Percentiles rank a stretch among this genome's conserved stretches.
Evolutionary conservation across 2,113 vertebrate species (phyloP).

Genomic region (Plecotus auritus): DNA sequence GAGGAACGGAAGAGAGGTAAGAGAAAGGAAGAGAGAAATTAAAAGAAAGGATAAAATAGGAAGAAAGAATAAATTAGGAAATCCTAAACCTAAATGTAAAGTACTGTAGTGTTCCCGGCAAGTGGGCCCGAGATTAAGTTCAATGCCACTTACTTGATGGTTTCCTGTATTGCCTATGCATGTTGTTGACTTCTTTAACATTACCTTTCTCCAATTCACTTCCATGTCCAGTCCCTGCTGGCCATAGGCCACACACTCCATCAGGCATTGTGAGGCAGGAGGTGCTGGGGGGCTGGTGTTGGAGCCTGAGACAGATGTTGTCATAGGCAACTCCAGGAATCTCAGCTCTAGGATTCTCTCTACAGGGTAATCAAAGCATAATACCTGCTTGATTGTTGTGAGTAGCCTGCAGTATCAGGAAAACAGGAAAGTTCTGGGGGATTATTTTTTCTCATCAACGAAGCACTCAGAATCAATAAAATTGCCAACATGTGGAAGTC

Average conservation of each 20-base stretch:
- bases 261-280: background rate
- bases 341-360: background rate
- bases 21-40: background rate
- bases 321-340: background rate
- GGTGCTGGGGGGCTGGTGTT: background rate
- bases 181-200: background rate
- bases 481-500: background rate
- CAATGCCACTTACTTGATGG: too few species aligned
- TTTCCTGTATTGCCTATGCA: background rate
- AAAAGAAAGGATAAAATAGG: background rate
- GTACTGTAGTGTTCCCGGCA: background rate
- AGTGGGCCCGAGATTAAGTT: background rate
- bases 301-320: background rate
- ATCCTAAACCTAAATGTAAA: background rate
- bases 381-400: background rate
- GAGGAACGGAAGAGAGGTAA: background rate
- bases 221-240: background rate
- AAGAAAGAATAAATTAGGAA: background rate
- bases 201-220: background rate
- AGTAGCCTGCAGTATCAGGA: background rate
- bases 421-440: background rate
- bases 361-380: background rate
- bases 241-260: rapidly evolving
- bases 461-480: background rate
- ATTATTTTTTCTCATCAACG: background rate